Percentiles rank a stretch among this genome's conserved stretches.
Conservation (phyloP, 2,113 vertebrate genomes). For the Panurus biarmicus region DNA sequence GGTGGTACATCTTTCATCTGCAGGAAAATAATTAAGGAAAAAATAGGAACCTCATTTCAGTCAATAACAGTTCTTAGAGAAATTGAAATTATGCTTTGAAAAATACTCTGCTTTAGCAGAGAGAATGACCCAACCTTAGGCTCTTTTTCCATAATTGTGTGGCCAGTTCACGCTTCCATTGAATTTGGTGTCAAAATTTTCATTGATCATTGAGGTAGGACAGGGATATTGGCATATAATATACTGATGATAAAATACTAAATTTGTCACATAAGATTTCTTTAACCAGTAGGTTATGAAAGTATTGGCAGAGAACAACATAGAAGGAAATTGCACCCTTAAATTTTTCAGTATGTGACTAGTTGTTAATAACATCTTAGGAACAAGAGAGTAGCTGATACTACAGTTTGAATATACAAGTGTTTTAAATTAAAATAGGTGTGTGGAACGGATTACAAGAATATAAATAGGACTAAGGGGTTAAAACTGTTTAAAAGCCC, state of each 20-base stretch:
- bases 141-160: not conserved
- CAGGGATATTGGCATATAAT: not conserved
- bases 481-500: not conserved
- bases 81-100: not conserved
- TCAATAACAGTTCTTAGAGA: not conserved
- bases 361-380: not conserved
- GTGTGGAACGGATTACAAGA: not conserved
- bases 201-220: not conserved
- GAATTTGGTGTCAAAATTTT: not conserved
- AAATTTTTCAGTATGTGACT: not conserved
- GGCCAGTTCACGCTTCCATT: not conserved
- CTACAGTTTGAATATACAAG: not conserved
- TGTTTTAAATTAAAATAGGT: not conserved
- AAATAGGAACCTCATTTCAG: not conserved
- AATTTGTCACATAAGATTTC: not conserved
- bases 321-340: not conserved
- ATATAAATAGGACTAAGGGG: not conserved
- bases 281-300: not conserved
- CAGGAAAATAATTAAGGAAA: not conserved
- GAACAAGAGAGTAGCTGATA: not conserved
- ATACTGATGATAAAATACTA: not conserved
- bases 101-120: not conserved
- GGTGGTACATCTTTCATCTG: not conserved
- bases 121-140: not conserved
- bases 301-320: not conserved